Percentiles rank a stretch among this genome's conserved stretches.
Evolutionary conservation across 2,888 invertebrate genomes (phyloP).

Genomic region (Willowsia nigromaculata): DNA sequence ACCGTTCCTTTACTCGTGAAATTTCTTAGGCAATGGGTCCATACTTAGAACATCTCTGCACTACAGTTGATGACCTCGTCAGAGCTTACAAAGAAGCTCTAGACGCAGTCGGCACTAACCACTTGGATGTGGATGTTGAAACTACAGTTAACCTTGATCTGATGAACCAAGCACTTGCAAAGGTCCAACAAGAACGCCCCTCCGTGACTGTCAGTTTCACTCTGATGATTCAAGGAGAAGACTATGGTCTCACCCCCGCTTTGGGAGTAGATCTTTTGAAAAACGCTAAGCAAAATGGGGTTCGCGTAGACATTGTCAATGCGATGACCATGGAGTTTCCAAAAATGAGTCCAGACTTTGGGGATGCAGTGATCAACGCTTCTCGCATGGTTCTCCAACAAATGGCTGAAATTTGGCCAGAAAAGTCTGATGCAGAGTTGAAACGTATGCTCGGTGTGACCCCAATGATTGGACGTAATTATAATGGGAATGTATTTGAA

Average conservation of each 20-base stretch:
- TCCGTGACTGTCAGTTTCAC: constrained; percentile 74
- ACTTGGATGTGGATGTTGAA: constrained; percentile 74
- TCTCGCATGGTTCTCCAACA: constrained; percentile 68
- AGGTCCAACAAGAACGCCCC: constrained; percentile 72
- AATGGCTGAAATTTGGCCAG: constrained; percentile 77
- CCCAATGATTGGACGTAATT: constrained; percentile 77
- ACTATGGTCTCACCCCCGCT: constrained; percentile 76
- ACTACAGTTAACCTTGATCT: constrained; percentile 68
- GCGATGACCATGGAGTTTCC: constrained; percentile 71
- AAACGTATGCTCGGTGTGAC: constrained; percentile 76
- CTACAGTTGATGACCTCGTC: constrained; percentile 59
- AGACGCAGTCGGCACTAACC: constrained; percentile 72
- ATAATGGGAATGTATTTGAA: constrained; percentile 74
- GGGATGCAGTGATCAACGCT: constrained; percentile 74
- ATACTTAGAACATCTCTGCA: constrained; percentile 76
- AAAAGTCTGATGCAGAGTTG: constrained; percentile 73
- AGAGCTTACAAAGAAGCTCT: constrained; percentile 73
- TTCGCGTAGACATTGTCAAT: constrained; percentile 77
- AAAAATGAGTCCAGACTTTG: constrained; percentile 66
- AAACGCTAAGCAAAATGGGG: constrained; percentile 74
- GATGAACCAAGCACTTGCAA: constrained; percentile 75
- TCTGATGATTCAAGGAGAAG: constrained; percentile 77
- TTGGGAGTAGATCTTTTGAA: constrained; percentile 74
- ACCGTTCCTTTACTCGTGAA: background rate
- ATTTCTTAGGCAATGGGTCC: constrained; percentile 72